Conservation (phyloP, 2,797 vertebrate species). For the Phoebastria nigripes region DNA sequence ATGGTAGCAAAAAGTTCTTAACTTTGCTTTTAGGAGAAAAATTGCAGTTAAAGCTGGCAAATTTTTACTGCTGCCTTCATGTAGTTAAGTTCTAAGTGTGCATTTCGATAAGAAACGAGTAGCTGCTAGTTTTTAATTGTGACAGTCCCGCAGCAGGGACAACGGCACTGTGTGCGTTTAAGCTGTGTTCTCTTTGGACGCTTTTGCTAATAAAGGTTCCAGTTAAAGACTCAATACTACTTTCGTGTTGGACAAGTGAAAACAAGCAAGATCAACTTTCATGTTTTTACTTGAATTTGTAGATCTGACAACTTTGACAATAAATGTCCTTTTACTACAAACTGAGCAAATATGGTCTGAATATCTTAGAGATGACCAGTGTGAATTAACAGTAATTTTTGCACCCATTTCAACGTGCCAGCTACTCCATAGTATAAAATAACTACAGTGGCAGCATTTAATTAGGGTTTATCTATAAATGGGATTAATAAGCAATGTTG, state of each 20-base stretch:
- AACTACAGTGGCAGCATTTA: not conserved
- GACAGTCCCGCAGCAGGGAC: not conserved
- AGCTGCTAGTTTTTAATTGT: not conserved
- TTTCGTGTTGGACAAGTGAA: not conserved
- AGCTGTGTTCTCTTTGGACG: not conserved
- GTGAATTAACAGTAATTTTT: not conserved
- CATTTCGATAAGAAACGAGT: accelerated
- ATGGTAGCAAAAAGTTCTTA: not conserved
- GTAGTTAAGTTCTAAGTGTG: not conserved
- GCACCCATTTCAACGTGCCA: not conserved
- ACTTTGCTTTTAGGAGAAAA: not conserved
- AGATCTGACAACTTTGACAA: not conserved
- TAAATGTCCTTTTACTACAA: not conserved
- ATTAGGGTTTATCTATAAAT: not conserved
- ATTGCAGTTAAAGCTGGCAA: not conserved
- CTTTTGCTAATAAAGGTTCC: not conserved
- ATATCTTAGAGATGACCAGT: not conserved
- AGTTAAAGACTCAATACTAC: not conserved
- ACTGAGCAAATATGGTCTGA: not conserved
- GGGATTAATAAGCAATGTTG: not conserved
- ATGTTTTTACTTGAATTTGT: not conserved
- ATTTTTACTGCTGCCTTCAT: not conserved
- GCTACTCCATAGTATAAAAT: not conserved
- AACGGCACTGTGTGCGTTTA: accelerated
- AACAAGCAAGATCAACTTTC: not conserved